Evolutionary conservation across 2,888 invertebrate genomes (phyloP).

Genomic region (Pachydiplax longipennis): DNA sequence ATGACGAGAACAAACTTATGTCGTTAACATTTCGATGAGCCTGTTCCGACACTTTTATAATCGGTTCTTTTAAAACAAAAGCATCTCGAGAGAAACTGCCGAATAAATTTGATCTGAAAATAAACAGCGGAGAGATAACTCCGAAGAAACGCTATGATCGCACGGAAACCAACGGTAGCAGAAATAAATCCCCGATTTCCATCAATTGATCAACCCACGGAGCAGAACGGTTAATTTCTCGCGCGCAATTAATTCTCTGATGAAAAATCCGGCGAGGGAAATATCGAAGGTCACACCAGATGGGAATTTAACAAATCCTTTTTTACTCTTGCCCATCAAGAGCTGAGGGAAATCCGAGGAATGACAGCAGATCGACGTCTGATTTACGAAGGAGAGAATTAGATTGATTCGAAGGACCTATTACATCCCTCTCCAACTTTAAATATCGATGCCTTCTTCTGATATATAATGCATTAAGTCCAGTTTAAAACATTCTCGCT

Average conservation of each 20-base stretch:
- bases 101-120: neutral
- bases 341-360: neutral
- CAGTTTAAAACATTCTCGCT: too few species aligned
- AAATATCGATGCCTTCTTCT: too few species aligned
- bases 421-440: too few species aligned
- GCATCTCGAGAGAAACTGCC: too few species aligned
- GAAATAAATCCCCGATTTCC: neutral
- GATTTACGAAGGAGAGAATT: neutral
- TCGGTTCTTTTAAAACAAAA: too few species aligned
- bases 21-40: too few species aligned
- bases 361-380: neutral
- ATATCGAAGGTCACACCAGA: constrained; percentile 22
- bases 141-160: neutral
- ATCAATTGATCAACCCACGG: neutral
- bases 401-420: neutral
- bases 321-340: neutral
- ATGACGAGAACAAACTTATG: too few species aligned
- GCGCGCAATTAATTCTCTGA: constrained; percentile 4
- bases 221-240: constrained; percentile 29
- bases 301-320: neutral
- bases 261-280: constrained; percentile 3
- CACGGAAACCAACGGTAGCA: neutral
- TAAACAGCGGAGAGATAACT: neutral
- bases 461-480: too few species aligned
- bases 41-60: too few species aligned